Evolutionary conservation across 2,888 invertebrate genomes (phyloP).

Genomic region (Dorcus hopei): DNA sequence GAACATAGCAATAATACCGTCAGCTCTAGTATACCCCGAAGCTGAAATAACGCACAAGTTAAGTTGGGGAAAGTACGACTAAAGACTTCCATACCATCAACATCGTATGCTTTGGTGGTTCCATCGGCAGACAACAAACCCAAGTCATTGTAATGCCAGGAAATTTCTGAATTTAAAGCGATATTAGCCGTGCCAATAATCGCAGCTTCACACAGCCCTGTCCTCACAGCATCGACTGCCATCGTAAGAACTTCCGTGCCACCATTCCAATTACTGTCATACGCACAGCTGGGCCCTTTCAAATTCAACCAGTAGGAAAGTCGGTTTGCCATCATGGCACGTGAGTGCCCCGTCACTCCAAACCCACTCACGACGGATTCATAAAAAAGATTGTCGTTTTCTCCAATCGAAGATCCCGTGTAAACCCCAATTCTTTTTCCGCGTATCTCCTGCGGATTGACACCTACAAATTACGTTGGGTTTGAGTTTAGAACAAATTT

Average conservation of each 20-base stretch:
- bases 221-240: constrained; percentile 71
- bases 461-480: constrained; percentile 34
- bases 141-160: constrained; percentile 61
- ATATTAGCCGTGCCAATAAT: constrained; percentile 88
- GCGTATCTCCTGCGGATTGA: constrained; percentile 47
- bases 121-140: constrained; percentile 62
- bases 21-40: constrained; percentile 80
- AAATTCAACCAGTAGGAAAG: constrained; percentile 89
- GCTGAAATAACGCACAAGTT: constrained; percentile 46
- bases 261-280: constrained; percentile 66
- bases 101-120: constrained; percentile 63
- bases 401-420: constrained; percentile 49
- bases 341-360: constrained; percentile 69
- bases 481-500: neutral
- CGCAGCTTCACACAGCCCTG: constrained; percentile 85
- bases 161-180: constrained; percentile 59
- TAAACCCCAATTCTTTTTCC: constrained; percentile 49
- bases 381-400: constrained; percentile 52
- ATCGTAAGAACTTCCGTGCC: constrained; percentile 65
- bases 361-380: constrained; percentile 58
- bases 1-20: constrained; percentile 70
- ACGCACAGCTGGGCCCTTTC: constrained; percentile 62
- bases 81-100: constrained; percentile 49
- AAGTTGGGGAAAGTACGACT: neutral
- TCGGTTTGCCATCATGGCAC: constrained; percentile 95